Conservation (phyloP, 1,140 invertebrate genomes). For the Pseudomyrmex flavicornis region DNA sequence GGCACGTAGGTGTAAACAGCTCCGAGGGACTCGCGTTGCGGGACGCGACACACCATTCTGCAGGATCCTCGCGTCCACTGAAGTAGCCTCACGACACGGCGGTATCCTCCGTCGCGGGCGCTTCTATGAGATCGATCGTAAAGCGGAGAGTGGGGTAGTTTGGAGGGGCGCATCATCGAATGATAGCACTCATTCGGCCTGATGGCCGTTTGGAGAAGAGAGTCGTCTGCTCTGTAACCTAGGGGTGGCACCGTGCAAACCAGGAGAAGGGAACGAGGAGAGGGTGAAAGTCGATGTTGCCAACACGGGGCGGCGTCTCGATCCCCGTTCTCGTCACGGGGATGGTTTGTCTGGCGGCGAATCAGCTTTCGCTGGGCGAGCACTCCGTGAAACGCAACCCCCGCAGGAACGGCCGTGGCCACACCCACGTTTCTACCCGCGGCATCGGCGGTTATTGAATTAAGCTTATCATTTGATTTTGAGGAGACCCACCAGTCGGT, state of each 20-base stretch:
- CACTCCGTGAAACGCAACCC: constrained; percentile 59
- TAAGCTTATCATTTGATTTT: constrained; percentile 92
- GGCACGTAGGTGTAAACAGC: constrained; percentile 44
- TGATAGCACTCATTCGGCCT: constrained; percentile 74
- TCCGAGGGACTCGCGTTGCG: constrained; percentile 27
- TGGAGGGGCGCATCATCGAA: constrained; percentile 73
- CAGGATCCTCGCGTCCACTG: constrained; percentile 49
- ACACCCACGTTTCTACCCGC: constrained; percentile 73
- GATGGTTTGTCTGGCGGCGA: constrained; percentile 62
- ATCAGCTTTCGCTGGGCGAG: constrained; percentile 48
- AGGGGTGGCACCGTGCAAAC: constrained; percentile 46
- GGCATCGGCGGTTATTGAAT: constrained; percentile 88
- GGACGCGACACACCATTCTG: constrained; percentile 40
- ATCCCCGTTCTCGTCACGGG: constrained; percentile 8
- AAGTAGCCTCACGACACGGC: constrained; percentile 20
- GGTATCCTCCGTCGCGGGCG: constrained; percentile 49
- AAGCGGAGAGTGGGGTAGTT: constrained; percentile 61
- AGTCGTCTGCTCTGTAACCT: constrained; percentile 27
- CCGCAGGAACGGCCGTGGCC: constrained; percentile 50
- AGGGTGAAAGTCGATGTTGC: constrained; percentile 18
- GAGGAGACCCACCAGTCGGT: constrained; percentile 87
- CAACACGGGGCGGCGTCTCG: constrained; percentile 45
- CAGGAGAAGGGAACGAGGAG: not conserved
- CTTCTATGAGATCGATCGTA: constrained; percentile 72
- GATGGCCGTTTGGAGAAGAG: constrained; percentile 71